Conservation (phyloP, 1,140 invertebrate species). For the Pseudobourletiella spinata region DNA sequence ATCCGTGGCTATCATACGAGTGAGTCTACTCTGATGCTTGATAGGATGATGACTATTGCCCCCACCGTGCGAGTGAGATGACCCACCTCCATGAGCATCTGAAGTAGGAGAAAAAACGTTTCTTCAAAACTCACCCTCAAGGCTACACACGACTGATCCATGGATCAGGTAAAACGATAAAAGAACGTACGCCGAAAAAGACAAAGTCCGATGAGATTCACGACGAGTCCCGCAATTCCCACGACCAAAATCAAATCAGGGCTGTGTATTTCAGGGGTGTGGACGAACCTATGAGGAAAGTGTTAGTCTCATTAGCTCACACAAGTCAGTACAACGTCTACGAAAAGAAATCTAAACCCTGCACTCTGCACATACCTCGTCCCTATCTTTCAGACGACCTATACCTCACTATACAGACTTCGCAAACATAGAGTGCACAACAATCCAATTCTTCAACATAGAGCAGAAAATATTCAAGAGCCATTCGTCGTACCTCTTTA, state of each 20-base stretch:
- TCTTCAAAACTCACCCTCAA: too few species aligned
- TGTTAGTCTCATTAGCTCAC: too few species aligned
- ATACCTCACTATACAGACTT: not conserved
- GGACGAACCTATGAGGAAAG: constrained; percentile 22
- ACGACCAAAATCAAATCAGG: constrained; percentile 65
- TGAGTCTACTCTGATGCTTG: constrained; percentile 42
- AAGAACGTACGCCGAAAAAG: constrained; percentile 66
- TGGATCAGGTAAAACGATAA: too few species aligned
- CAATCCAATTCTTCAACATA: not conserved
- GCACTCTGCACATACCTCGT: too few species aligned
- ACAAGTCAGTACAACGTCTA: too few species aligned
- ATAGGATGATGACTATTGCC: constrained; percentile 55
- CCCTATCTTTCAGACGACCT: constrained; percentile 20
- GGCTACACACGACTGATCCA: too few species aligned
- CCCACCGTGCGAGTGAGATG: constrained; percentile 58
- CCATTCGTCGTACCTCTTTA: constrained; percentile 55
- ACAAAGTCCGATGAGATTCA: constrained; percentile 73
- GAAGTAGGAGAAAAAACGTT: too few species aligned
- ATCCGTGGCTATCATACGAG: constrained; percentile 53
- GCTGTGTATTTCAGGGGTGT: constrained; percentile 70
- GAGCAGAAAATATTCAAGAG: not conserved
- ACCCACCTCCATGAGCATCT: constrained; percentile 61
- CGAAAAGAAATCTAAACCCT: too few species aligned
- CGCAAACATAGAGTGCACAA: not conserved
- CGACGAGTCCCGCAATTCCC: constrained; percentile 64